phyloP scores from a whole-genome alignment of 2,113 vertebrate species.

The Corythoichthys haematopterus region DNA sequence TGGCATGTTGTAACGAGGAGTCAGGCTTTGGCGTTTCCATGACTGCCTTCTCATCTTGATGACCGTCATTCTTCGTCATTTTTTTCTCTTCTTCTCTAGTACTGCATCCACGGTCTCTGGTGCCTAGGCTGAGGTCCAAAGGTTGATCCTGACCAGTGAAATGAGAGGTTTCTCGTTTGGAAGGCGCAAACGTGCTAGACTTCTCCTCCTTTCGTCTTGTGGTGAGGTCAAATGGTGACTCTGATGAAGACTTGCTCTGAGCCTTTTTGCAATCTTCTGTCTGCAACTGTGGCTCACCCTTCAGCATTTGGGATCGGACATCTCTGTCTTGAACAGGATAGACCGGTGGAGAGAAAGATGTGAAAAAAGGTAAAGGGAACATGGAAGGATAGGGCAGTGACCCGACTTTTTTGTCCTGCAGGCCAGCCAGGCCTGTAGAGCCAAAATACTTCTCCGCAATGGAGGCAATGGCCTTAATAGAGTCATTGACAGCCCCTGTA shows the following conservation, averaged over 20 bases:
- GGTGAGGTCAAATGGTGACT: slow-evolving; percentile 96
- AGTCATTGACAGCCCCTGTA: slow-evolving; percentile 98
- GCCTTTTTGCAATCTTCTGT: slow-evolving; percentile 82
- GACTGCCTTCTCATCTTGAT: slow-evolving; percentile 81
- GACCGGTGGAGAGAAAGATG: slow-evolving; percentile 95
- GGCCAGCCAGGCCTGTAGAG: slow-evolving; percentile 91
- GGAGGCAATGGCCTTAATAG: slow-evolving; percentile 98
- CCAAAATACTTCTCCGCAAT: slow-evolving; percentile 99
- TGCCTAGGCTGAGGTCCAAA: slow-evolving; percentile 89
- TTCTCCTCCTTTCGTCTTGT: slow-evolving; percentile 92
- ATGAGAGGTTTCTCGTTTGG: slow-evolving; percentile 74
- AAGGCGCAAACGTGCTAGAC: slow-evolving; percentile 66
- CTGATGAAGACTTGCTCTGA: slow-evolving; percentile 78
- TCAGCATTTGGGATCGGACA: slow-evolving; percentile 81
- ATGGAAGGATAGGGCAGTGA: slow-evolving; percentile 94
- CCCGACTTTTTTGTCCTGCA: slow-evolving; percentile 95
- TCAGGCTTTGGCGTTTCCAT: slow-evolving; percentile 79
- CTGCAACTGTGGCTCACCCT: slow-evolving; percentile 84
- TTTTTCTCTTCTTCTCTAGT: slow-evolving; percentile 75
- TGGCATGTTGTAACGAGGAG: slow-evolving; percentile 89
- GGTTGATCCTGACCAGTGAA: slow-evolving; percentile 87
- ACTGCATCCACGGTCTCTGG: slow-evolving; percentile 73
- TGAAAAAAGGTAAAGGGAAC: slow-evolving; percentile 98
- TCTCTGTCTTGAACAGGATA: slow-evolving; percentile 96
- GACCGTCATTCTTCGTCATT: slow-evolving; percentile 72